Evolutionary conservation across 2,888 invertebrate genomes (phyloP).

Genomic region (Globia sparganii): DNA sequence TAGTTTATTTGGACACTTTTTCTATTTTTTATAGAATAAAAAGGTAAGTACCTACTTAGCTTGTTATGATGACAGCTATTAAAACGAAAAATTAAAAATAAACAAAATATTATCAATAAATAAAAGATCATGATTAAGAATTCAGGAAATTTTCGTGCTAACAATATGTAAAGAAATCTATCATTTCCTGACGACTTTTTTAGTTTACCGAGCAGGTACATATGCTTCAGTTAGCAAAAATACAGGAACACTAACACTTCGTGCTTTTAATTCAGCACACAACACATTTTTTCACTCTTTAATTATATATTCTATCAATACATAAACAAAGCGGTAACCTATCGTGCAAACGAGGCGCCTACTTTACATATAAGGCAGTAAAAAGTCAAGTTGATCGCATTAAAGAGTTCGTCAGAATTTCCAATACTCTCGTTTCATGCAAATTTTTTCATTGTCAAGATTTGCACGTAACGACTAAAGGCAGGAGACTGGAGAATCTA

Average conservation of each 20-base stretch:
- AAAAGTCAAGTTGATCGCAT: slow-evolving; percentile 60
- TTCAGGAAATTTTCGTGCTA: background rate
- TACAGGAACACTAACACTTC: slow-evolving; percentile 47
- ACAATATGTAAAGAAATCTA: background rate
- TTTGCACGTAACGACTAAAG: slow-evolving; percentile 67
- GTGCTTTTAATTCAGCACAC: slow-evolving; percentile 33
- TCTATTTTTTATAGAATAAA: background rate
- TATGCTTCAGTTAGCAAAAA: slow-evolving; percentile 32
- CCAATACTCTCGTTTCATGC: slow-evolving; percentile 57
- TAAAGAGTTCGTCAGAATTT: slow-evolving; percentile 58
- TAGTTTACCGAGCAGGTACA: too few relatives aligned
- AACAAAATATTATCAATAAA: background rate
- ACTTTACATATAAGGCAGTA: slow-evolving; percentile 62
- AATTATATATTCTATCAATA: slow-evolving; percentile 60
- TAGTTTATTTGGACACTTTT: background rate
- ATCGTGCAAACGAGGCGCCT: slow-evolving; percentile 57
- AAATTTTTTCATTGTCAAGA: slow-evolving; percentile 69
- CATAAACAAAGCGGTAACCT: slow-evolving; percentile 57
- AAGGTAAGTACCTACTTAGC: background rate
- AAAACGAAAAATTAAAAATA: background rate
- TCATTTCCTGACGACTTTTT: background rate
- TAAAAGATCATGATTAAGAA: too few relatives aligned
- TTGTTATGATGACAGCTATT: background rate
- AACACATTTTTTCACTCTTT: slow-evolving; percentile 43
- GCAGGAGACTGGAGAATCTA: slow-evolving; percentile 55